These are phyloP conservation scores for Nysson spinosus DNA, from an alignment of 2,888 invertebrate genomes.

Conservation along the genomic window DNA sequence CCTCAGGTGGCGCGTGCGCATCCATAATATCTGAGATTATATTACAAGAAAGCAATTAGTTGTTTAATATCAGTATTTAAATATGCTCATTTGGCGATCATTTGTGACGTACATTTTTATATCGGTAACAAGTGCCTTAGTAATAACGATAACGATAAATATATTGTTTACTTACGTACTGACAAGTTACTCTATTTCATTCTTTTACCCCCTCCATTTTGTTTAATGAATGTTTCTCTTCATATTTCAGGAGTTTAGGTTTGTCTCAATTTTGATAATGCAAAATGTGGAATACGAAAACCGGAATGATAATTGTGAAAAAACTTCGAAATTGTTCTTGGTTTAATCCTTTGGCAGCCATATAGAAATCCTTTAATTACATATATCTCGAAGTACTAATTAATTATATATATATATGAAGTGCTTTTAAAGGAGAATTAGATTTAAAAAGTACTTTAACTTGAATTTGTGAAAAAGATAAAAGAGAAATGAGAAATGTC, in stretches of 20 bases:
- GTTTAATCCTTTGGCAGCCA: not conserved
- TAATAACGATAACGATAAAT: constrained; percentile 75
- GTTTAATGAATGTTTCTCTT: too few species aligned
- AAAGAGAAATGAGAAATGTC: too few species aligned
- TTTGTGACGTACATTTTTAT: constrained; percentile 76
- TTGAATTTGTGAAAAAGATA: too few species aligned
- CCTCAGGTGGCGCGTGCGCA: constrained; percentile 50
- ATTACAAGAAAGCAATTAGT: constrained; percentile 68
- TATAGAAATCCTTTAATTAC: not conserved
- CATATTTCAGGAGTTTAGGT: too few species aligned
- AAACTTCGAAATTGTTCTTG: not conserved
- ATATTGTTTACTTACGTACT: constrained; percentile 76
- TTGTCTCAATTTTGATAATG: too few species aligned
- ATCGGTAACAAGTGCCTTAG: constrained; percentile 77
- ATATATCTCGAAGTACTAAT: not conserved
- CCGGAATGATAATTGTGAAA: too few species aligned
- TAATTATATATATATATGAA: not conserved
- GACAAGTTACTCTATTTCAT: constrained; percentile 21
- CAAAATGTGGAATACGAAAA: too few species aligned
- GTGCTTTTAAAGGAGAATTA: not conserved
- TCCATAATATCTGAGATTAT: constrained; percentile 67
- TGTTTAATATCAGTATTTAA: constrained; percentile 76
- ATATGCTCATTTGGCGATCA: constrained; percentile 75
- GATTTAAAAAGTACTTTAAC: too few species aligned
- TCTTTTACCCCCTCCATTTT: not conserved